These are phyloP conservation scores for Lepidotrigona ventralis DNA, from an alignment of 1,140 invertebrate genomes.

Conservation along the genomic window DNA sequence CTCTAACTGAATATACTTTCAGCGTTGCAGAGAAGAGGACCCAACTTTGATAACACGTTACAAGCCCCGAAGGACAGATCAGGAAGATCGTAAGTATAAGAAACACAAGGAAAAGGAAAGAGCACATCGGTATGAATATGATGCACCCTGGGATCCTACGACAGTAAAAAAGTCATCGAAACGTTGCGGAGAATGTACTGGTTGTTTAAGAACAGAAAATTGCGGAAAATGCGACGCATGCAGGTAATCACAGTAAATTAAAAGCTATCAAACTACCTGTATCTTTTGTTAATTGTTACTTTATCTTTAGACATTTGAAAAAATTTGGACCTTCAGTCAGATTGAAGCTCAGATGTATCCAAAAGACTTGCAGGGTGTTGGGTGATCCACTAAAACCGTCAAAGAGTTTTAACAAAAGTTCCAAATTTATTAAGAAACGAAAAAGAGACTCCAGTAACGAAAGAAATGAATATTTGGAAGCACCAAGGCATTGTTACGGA, in stretches of 20 bases:
- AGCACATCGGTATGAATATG: slow-evolving; percentile 70
- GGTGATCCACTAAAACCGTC: slow-evolving; percentile 76
- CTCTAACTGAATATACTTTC: slow-evolving; percentile 30
- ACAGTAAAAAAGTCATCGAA: slow-evolving; percentile 77
- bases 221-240: slow-evolving; percentile 94
- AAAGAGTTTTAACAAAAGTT: slow-evolving; percentile 73
- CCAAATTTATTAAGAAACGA: slow-evolving; percentile 75
- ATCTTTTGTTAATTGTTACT: neutral
- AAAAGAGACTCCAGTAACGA: slow-evolving; percentile 81
- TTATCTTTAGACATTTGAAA: slow-evolving; percentile 83
- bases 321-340: slow-evolving; percentile 88
- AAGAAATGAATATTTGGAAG: slow-evolving; percentile 78
- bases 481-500: slow-evolving; percentile 93
- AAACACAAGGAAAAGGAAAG: slow-evolving; percentile 75
- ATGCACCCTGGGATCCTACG: slow-evolving; percentile 69
- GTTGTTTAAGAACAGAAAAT: slow-evolving; percentile 89
- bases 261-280: neutral
- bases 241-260: slow-evolving; percentile 69
- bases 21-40: slow-evolving; percentile 91
- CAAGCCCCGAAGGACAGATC: slow-evolving; percentile 84
- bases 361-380: slow-evolving; percentile 78
- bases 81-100: slow-evolving; percentile 79
- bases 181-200: slow-evolving; percentile 91
- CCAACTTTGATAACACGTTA: slow-evolving; percentile 90
- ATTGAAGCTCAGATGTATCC: slow-evolving; percentile 86